phyloP scores from a whole-genome alignment of 2,113 vertebrate species.

The Tragelaphus buxtoni region DNA sequence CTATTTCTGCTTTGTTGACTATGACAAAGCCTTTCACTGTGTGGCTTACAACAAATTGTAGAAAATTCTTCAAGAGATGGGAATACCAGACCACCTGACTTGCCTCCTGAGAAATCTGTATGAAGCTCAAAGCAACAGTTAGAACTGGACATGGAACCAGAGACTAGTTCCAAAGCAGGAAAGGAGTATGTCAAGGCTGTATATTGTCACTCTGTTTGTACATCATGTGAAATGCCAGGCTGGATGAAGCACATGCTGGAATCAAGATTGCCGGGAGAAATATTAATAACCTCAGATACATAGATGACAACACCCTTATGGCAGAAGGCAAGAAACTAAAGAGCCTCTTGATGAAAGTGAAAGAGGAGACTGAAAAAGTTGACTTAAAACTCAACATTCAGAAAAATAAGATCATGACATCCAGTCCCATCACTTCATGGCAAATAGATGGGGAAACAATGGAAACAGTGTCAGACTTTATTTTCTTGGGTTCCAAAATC shows the following conservation, averaged over 20 bases:
- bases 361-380: not conserved
- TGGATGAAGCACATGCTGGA: not conserved
- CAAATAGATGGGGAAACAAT: not conserved
- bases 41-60: not conserved
- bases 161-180: not conserved
- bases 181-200: not conserved
- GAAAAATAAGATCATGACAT: not conserved
- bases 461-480: not conserved
- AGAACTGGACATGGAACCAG: not conserved
- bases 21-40: not conserved
- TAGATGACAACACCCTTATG: not conserved
- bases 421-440: not conserved
- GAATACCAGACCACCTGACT: not conserved
- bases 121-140: not conserved
- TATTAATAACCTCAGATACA: not conserved
- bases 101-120: not conserved
- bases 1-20: not conserved
- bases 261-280: not conserved
- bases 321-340: not conserved
- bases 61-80: not conserved
- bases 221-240: not conserved
- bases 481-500: not conserved
- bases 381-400: not conserved
- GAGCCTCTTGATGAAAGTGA: not conserved
- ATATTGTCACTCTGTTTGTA: not conserved